Percentiles rank a stretch among this genome's conserved stretches.
phyloP scores from a whole-genome alignment of 2,888 invertebrate genomes.

The Pocota personata region DNA sequence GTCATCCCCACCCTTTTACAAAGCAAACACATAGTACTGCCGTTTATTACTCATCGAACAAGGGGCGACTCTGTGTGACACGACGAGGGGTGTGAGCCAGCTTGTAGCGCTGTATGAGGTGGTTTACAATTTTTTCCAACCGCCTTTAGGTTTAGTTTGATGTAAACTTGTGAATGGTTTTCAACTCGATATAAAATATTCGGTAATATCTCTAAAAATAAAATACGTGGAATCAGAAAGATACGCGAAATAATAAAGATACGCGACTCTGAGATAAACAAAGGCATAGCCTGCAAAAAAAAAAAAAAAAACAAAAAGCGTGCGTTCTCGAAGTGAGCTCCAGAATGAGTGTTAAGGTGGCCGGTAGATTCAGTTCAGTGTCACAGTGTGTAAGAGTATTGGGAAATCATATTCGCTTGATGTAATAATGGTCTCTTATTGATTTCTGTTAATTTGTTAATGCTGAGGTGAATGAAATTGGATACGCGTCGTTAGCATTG shows the following conservation, averaged over 20 bases:
- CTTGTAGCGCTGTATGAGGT: slow-evolving; percentile 28
- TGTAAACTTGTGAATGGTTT: slow-evolving; percentile 79
- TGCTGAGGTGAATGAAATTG: slow-evolving; percentile 21
- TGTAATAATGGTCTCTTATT: slow-evolving; percentile 22
- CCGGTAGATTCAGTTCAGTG: slow-evolving; percentile 49
- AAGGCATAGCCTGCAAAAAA: not conserved
- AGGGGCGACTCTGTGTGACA: slow-evolving; percentile 64
- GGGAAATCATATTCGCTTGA: slow-evolving; percentile 18
- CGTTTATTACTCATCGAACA: slow-evolving; percentile 64
- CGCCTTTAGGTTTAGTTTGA: slow-evolving; percentile 79
- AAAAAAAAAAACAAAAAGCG: not conserved
- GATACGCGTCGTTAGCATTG: slow-evolving; percentile 40
- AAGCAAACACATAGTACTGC: slow-evolving; percentile 23
- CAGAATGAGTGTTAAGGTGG: slow-evolving; percentile 37
- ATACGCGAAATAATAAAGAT: slow-evolving; percentile 13
- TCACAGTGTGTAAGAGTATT: slow-evolving; percentile 10
- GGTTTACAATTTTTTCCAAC: slow-evolving; percentile 77
- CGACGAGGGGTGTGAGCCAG: slow-evolving; percentile 48
- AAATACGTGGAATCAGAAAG: slow-evolving; percentile 32
- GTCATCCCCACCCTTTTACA: slow-evolving; percentile 66
- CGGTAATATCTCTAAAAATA: not conserved
- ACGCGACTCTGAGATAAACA: slow-evolving; percentile 20
- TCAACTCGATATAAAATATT: slow-evolving; percentile 77
- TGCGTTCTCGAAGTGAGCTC: not conserved
- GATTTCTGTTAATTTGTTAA: not conserved